These are phyloP conservation scores for Myxocyprinus asiaticus DNA, from an alignment of 2,113 vertebrate genomes.

Conservation along the genomic window DNA sequence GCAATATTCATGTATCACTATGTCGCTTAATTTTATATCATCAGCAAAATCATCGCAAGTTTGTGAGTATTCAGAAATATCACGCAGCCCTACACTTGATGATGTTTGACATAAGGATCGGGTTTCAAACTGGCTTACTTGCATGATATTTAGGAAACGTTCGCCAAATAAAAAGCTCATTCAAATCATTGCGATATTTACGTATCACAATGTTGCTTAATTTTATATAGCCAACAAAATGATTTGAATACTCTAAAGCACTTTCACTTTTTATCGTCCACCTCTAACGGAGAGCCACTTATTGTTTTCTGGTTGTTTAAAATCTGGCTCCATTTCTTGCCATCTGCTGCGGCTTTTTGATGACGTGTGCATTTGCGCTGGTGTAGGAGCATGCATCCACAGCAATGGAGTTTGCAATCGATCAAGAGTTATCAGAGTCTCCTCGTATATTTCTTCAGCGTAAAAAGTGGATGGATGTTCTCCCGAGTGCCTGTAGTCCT, in stretches of 20 bases:
- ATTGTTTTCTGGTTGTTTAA: conserved; percentile 53
- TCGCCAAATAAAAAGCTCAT: background rate
- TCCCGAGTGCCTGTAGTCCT: background rate
- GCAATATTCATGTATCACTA: too few species aligned
- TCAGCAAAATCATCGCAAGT: too few species aligned
- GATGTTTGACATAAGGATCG: too few species aligned
- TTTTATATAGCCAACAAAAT: too few species aligned
- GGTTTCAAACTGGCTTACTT: too few species aligned
- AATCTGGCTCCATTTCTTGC: conserved; percentile 70
- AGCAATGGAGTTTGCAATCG: background rate
- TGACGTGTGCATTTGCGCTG: background rate
- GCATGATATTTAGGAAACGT: too few species aligned
- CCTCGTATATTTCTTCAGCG: background rate
- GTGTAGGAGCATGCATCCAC: background rate
- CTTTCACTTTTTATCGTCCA: background rate
- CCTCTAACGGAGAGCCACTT: conserved; percentile 35
- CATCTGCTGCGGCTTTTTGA: conserved; percentile 67
- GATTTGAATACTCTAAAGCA: too few species aligned
- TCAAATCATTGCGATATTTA: background rate
- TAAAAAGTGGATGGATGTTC: background rate
- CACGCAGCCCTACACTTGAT: too few species aligned
- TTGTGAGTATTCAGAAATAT: too few species aligned
- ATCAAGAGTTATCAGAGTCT: conserved; percentile 2
- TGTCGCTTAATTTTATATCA: too few species aligned
- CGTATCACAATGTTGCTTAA: too few species aligned